Evolutionary conservation across 2,888 invertebrate genomes (phyloP).

Genomic region (Lamellibrachia satsuma): DNA sequence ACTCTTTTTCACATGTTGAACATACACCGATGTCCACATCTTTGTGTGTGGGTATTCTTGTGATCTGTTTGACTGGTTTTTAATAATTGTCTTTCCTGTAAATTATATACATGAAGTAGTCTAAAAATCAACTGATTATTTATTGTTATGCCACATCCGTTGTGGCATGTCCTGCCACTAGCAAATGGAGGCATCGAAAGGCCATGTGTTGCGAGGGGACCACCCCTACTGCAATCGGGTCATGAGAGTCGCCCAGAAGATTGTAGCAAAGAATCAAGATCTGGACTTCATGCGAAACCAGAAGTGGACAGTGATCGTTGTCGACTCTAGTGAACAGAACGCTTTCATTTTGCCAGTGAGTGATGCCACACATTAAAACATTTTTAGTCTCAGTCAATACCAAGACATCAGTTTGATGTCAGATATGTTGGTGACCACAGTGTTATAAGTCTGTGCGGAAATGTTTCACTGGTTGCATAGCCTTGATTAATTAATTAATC

Average conservation of each 20-base stretch:
- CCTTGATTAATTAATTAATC: too few species aligned
- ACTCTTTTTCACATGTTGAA: too few species aligned
- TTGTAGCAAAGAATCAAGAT: conserved; percentile 68
- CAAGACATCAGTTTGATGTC: neutral
- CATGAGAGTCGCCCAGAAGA: conserved; percentile 61
- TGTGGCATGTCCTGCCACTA: conserved; percentile 38
- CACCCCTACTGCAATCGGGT: conserved; percentile 66
- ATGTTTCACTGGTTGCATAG: too few species aligned
- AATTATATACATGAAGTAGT: neutral
- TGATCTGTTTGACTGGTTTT: too few species aligned
- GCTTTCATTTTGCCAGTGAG: conserved; percentile 71
- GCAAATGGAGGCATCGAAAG: conserved; percentile 59
- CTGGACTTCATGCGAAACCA: conserved; percentile 65
- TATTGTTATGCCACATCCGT: neutral
- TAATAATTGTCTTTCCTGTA: too few species aligned
- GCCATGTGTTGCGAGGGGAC: conserved; percentile 58
- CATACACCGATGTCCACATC: too few species aligned
- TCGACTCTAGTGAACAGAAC: conserved; percentile 67
- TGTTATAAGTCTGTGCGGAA: too few species aligned
- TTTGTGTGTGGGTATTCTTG: too few species aligned
- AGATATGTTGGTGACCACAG: too few species aligned
- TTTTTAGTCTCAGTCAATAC: neutral
- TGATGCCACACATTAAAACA: conserved; percentile 26
- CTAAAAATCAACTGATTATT: neutral
- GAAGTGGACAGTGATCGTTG: conserved; percentile 69